Base-by-base conservation (phyloP, 1,140 invertebrate genomes). In the Theocolax elegans region DNA sequence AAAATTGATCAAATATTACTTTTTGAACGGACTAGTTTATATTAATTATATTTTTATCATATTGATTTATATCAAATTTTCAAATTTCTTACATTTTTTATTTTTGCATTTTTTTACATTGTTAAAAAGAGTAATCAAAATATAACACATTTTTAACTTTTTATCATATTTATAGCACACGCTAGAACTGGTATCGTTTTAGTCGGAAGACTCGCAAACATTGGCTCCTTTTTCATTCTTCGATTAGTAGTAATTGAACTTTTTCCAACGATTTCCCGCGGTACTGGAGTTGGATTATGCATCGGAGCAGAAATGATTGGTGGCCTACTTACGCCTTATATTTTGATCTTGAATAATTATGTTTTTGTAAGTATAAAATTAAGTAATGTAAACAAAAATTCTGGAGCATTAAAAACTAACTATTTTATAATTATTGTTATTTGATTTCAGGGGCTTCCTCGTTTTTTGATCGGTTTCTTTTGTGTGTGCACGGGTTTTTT, bases 401-500 rank as follows among this genome's bases (percentile, higher is more conserved):
- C 19, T 4, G 4, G n/a, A n/a, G 44, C 13, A 48, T n/a, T n/a
- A 48, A 48, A n/a, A 48, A n/a, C n/a, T n/a, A n/a, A n/a, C n/a
- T n/a, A n/a, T n/a, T n/a, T n/a, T n/a, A n/a, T n/a, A n/a, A n/a
- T n/a, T n/a, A n/a, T 35, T 6, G 10, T 35, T 35, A 6, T 35
- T 35, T 35, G 4, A 6, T 66, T 56, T 6, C 63, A 67, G 60
- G 73, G 64, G 29, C 60, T 72, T 3, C 21, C 68, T 1, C 54
- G 70, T 17, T 29, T 77, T 27, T 42, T 56, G n/a, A 48, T 70
- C 8, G 76, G 75, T 56, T 62, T 75, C 2, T 42, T 81, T 0
- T 79, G 78, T 44, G 27, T 92, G 9, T 75, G 90, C 3, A 88
- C 90, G 3, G 90, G 87, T 17, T 80, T 83, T 10, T 74, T 91